These are phyloP conservation scores for Drosophila maculinotata DNA, from an alignment of 2,888 invertebrate species.

Conservation along the genomic window DNA sequence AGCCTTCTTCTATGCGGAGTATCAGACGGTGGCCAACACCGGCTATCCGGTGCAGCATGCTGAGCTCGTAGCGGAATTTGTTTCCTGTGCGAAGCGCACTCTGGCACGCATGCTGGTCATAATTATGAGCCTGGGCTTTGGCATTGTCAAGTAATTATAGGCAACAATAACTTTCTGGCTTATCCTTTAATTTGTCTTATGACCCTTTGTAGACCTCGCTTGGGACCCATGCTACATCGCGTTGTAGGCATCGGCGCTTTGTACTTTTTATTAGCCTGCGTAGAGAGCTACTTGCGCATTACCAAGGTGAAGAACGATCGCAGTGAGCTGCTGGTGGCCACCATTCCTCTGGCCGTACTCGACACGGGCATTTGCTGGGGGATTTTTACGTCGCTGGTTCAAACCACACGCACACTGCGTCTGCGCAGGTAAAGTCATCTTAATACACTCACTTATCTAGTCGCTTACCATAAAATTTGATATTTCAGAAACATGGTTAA, in stretches of 20 bases:
- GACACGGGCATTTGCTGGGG: conserved; percentile 97
- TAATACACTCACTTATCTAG: not conserved
- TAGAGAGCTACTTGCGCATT: conserved; percentile 94
- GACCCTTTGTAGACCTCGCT: conserved; percentile 89
- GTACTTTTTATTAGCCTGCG: conserved; percentile 93
- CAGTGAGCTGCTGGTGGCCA: conserved; percentile 89
- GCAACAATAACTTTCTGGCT: not conserved
- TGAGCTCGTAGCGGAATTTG: conserved; percentile 94
- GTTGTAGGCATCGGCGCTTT: conserved; percentile 93
- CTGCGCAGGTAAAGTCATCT: conserved; percentile 87
- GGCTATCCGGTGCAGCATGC: conserved; percentile 89
- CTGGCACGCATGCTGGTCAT: conserved; percentile 97
- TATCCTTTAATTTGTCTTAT: not conserved
- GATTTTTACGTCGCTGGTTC: conserved; percentile 94
- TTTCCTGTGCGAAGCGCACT: conserved; percentile 96
- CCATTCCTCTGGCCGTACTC: conserved; percentile 93
- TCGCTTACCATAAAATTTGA: conserved; percentile 1
- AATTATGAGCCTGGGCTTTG: conserved; percentile 97
- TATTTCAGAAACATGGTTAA: conserved; percentile 93
- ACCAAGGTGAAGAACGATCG: conserved; percentile 87
- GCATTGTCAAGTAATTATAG: conserved; percentile 94
- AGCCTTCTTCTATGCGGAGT: conserved; percentile 96
- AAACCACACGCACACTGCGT: conserved; percentile 95
- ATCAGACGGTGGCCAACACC: conserved; percentile 90
- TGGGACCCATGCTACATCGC: conserved; percentile 95